phyloP scores from a whole-genome alignment of 2,888 invertebrate species.

The Cheilosia grossa region DNA sequence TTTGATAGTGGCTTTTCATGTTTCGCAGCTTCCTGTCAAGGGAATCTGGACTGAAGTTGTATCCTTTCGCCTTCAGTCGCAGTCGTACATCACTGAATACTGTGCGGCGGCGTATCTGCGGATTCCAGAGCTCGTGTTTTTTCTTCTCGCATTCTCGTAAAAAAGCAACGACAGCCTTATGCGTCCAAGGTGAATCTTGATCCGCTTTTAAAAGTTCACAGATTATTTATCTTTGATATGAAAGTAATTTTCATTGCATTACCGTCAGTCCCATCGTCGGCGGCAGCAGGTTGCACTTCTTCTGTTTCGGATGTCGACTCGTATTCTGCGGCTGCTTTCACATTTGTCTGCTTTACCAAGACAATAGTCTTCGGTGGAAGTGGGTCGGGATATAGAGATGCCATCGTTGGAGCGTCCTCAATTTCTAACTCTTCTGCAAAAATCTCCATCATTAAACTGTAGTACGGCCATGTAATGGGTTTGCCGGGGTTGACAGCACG shows the following conservation, averaged over 20 bases:
- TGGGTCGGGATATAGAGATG: slow-evolving; percentile 49
- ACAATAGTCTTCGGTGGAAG: slow-evolving; percentile 11
- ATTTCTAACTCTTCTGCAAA: slow-evolving; percentile 58
- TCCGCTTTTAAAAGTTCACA: neutral
- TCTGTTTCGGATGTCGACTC: neutral
- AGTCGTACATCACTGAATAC: slow-evolving; percentile 34
- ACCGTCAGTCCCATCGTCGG: neutral
- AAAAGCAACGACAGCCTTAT: slow-evolving; percentile 20
- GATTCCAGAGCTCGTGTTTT: slow-evolving; percentile 35
- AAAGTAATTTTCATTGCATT: neutral
- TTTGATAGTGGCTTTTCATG: slow-evolving; percentile 29
- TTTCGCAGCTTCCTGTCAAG: slow-evolving; percentile 58
- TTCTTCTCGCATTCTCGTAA: slow-evolving; percentile 27
- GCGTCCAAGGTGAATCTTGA: slow-evolving; percentile 31
- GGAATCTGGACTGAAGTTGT: slow-evolving; percentile 10
- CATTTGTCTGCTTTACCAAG: neutral
- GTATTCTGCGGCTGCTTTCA: neutral
- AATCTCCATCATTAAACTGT: slow-evolving; percentile 48
- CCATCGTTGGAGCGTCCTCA: slow-evolving; percentile 63
- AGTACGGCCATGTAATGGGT: slow-evolving; percentile 34
- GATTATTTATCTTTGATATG: neutral
- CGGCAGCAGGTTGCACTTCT: neutral
- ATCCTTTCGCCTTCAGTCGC: slow-evolving; percentile 23
- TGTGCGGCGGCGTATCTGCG: slow-evolving; percentile 10
- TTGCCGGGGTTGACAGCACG: neutral